Evolutionary conservation across 2,797 vertebrate species (phyloP).

Genomic region (Schizopygopsis pylzovi): DNA sequence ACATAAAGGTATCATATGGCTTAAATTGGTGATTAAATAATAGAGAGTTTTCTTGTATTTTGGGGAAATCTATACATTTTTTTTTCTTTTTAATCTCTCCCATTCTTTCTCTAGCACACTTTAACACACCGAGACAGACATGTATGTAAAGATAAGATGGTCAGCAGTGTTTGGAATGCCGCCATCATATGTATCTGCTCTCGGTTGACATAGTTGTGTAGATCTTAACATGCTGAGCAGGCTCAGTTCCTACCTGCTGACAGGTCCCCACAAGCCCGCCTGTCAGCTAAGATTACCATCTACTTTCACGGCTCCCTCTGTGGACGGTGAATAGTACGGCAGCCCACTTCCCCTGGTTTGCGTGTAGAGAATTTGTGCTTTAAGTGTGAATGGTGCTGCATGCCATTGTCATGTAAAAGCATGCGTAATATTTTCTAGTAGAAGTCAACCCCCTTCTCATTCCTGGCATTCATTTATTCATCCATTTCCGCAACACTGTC

Average conservation of each 20-base stretch:
- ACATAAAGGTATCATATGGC: too few relatives aligned
- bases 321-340: conserved; percentile 33
- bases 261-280: too few relatives aligned
- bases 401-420: conserved; percentile 47
- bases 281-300: too few relatives aligned
- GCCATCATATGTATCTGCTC: conserved; percentile 64
- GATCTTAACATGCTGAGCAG: conserved; percentile 71
- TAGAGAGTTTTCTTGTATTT: too few relatives aligned
- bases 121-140: neutral
- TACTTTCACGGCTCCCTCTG: conserved; percentile 42
- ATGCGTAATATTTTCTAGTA: conserved; percentile 48
- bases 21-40: too few relatives aligned
- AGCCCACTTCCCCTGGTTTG: neutral
- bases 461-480: conserved; percentile 48
- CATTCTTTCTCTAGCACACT: neutral
- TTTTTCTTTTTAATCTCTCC: neutral
- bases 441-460: conserved; percentile 38
- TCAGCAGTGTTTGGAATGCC: conserved; percentile 60
- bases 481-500: neutral
- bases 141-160: conserved; percentile 15
- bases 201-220: conserved; percentile 74
- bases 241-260: too few relatives aligned
- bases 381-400: conserved; percentile 37
- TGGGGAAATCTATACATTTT: too few relatives aligned
- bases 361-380: neutral